phyloP scores from a whole-genome alignment of 2,797 vertebrate genomes.

The Coranthus polyacanthus region DNA sequence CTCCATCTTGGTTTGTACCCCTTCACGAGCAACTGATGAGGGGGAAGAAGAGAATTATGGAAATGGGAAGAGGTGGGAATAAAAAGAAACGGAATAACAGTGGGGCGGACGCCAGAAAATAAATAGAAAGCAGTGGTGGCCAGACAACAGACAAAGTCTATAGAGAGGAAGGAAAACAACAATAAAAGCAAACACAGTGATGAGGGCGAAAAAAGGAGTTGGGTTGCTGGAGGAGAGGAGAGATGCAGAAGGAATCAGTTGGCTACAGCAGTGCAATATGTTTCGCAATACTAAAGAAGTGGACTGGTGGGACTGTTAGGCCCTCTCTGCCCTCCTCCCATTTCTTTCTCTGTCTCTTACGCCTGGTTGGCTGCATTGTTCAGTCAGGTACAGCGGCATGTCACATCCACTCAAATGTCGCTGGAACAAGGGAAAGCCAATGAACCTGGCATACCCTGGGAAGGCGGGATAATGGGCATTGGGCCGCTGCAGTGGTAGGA shows the following conservation, averaged over 20 bases:
- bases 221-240: background rate
- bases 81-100: slow-evolving; percentile 50
- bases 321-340: slow-evolving; percentile 18
- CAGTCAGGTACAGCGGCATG: slow-evolving; percentile 33
- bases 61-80: slow-evolving; percentile 54
- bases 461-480: slow-evolving; percentile 36
- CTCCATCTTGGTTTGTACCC: slow-evolving; percentile 30
- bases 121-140: slow-evolving; percentile 58
- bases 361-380: slow-evolving; percentile 59
- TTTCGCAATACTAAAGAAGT: slow-evolving; percentile 28
- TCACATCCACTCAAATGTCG: slow-evolving; percentile 59
- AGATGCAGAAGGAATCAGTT: slow-evolving; percentile 14
- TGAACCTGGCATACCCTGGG: slow-evolving; percentile 39
- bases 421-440: slow-evolving; percentile 38
- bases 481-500: background rate
- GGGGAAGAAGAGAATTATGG: slow-evolving; percentile 51
- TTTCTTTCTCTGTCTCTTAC: slow-evolving; percentile 29
- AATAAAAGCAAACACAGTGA: slow-evolving; percentile 18
- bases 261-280: background rate
- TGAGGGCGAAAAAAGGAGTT: slow-evolving; percentile 1
- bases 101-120: slow-evolving; percentile 52
- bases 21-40: slow-evolving; percentile 51
- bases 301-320: slow-evolving; percentile 27
- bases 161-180: slow-evolving; percentile 10
- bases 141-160: slow-evolving; percentile 35